These are phyloP conservation scores for Orius laevigatus DNA, from an alignment of 1,140 invertebrate genomes.

Conservation along the genomic window DNA sequence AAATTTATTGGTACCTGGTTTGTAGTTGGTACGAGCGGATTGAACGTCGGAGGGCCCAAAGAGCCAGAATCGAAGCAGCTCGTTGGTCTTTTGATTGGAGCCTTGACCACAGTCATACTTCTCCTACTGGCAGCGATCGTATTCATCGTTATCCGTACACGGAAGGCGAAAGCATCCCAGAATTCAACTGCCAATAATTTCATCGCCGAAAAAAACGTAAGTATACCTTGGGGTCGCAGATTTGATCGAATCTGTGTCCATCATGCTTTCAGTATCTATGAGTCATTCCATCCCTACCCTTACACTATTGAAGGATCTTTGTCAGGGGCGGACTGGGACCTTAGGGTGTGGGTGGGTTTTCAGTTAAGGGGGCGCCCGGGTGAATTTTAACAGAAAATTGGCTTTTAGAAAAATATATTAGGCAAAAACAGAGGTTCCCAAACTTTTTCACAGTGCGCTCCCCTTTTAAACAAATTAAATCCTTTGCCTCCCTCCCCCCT, in stretches of 20 bases:
- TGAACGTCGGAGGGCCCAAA: slow-evolving; percentile 21
- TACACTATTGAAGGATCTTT: too few relatives aligned
- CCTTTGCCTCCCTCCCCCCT: too few relatives aligned
- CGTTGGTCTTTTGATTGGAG: slow-evolving; percentile 60
- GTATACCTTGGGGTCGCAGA: background rate
- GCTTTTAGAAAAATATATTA: too few relatives aligned
- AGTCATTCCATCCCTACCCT: too few relatives aligned
- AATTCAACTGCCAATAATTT: slow-evolving; percentile 28
- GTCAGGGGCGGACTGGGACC: too few relatives aligned
- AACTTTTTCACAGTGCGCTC: too few relatives aligned
- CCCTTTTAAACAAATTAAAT: too few relatives aligned
- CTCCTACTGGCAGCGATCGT: slow-evolving; percentile 48
- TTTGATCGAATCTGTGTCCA: background rate
- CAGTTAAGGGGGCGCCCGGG: too few relatives aligned
- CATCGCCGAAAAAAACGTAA: slow-evolving; percentile 28
- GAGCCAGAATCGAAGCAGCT: slow-evolving; percentile 38
- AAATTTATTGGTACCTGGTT: background rate
- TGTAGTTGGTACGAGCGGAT: slow-evolving; percentile 3
- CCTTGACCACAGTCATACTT: slow-evolving; percentile 53
- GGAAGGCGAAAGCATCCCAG: slow-evolving; percentile 34
- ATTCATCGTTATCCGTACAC: slow-evolving; percentile 52
- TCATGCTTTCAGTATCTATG: too few relatives aligned
- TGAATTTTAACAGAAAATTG: too few relatives aligned
- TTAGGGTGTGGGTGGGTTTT: too few relatives aligned
- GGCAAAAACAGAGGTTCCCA: too few relatives aligned